Conservation (phyloP, 2,113 vertebrate species). For the Murina feae region DNA sequence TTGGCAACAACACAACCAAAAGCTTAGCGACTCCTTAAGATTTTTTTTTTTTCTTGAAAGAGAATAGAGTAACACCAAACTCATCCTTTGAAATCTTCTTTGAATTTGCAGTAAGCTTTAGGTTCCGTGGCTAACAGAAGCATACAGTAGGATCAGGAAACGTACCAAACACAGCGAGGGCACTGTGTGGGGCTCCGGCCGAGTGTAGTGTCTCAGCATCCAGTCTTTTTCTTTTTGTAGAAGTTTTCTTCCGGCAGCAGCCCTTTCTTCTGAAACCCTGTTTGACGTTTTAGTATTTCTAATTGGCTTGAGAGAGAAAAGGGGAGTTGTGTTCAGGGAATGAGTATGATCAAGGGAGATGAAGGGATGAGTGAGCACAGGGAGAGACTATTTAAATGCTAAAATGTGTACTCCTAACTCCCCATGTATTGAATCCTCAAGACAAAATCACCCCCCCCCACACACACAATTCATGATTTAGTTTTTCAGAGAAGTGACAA, state of each 20-base stretch:
- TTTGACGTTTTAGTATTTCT: not conserved
- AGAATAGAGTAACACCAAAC: not conserved
- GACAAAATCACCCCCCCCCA: not conserved
- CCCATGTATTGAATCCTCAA: not conserved
- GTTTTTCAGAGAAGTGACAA: not conserved
- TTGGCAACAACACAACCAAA: not conserved
- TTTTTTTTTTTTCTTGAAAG: conserved; percentile 54
- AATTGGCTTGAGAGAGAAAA: not conserved
- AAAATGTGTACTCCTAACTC: not conserved
- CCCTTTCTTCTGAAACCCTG: not conserved
- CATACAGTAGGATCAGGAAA: not conserved
- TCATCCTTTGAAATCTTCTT: conserved; percentile 47
- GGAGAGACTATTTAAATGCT: not conserved
- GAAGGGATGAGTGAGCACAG: not conserved
- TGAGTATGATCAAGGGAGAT: not conserved
- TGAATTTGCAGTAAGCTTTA: not conserved
- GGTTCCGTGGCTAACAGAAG: not conserved
- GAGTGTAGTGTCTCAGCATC: conserved; percentile 63
- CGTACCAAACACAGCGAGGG: not conserved
- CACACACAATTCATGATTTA: not conserved
- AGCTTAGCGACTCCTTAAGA: conserved; percentile 12
- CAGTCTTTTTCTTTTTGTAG: conserved; percentile 40
- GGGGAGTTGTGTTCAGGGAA: conserved; percentile 1
- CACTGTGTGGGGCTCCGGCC: not conserved
- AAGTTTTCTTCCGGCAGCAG: conserved; percentile 78